phyloP scores from a whole-genome alignment of 2,888 invertebrate genomes.

The Drosophila mimetica region DNA sequence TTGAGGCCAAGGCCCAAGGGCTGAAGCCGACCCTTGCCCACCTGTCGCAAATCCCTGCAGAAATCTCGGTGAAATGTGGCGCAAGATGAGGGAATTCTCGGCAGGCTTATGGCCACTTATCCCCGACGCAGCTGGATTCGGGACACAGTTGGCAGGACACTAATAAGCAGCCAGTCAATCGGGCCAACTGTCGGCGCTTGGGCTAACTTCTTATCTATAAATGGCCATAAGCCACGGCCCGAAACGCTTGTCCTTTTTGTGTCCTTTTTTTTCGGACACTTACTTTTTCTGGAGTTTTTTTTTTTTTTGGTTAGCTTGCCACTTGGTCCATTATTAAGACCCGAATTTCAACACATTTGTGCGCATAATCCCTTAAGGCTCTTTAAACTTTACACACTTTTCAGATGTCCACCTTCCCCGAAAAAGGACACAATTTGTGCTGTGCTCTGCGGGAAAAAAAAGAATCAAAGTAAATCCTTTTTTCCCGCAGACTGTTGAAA shows the following conservation, averaged over 20 bases:
- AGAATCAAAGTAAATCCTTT: conserved; percentile 72
- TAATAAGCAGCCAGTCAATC: conserved; percentile 72
- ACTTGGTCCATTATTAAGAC: conserved; percentile 63
- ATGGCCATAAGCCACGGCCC: conserved; percentile 73
- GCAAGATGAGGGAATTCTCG: conserved; percentile 36
- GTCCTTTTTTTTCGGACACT: conserved; percentile 24
- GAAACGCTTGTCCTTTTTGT: conserved; percentile 58
- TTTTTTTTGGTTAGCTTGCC: conserved; percentile 29
- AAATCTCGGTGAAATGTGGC: conserved; percentile 38
- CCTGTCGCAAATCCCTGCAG: conserved; percentile 11
- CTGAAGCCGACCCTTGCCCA: neutral
- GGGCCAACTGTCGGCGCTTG: conserved; percentile 40
- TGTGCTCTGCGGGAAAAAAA: conserved; percentile 55
- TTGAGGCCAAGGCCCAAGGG: neutral
- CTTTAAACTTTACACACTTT: conserved; percentile 81
- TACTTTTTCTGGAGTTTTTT: conserved; percentile 14
- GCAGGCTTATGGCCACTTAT: conserved; percentile 70
- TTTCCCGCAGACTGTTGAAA: conserved; percentile 37
- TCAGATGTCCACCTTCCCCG: conserved; percentile 50
- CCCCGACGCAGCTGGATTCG: conserved; percentile 68
- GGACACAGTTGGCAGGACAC: conserved; percentile 55
- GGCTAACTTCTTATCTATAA: conserved; percentile 74
- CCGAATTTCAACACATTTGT: conserved; percentile 80
- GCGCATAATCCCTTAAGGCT: conserved; percentile 81
- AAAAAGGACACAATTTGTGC: conserved; percentile 55